Conservation (phyloP, 1,140 invertebrate species). For the Cepaea nemoralis region DNA sequence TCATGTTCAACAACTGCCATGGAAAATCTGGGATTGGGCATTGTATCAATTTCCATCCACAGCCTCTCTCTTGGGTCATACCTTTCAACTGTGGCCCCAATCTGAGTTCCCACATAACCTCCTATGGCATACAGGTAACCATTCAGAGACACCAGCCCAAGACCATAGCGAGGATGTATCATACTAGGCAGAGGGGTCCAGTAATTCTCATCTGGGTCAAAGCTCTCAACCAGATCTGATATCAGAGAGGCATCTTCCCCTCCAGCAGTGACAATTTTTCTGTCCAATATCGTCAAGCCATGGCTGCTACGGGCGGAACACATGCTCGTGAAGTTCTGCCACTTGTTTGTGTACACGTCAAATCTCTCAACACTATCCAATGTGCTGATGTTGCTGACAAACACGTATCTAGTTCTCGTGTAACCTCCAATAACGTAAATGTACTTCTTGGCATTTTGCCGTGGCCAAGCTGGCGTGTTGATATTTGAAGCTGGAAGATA, state of each 20-base stretch:
- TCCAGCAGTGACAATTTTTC: conserved; percentile 56
- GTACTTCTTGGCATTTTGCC: conserved; percentile 74
- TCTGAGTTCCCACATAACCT: conserved; percentile 92
- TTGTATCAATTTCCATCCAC: conserved; percentile 82
- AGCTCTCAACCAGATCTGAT: conserved; percentile 87
- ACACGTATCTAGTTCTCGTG: conserved; percentile 68
- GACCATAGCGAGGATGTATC: conserved; percentile 86
- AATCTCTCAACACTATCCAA: conserved; percentile 55
- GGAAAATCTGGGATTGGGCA: conserved; percentile 85
- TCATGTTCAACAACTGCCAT: conserved; percentile 90
- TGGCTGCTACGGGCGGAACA: conserved; percentile 53
- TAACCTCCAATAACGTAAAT: conserved; percentile 62
- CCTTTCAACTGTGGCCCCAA: conserved; percentile 87
- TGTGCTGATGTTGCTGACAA: conserved; percentile 62
- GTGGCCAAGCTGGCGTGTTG: conserved; percentile 39
- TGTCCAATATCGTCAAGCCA: conserved; percentile 51
- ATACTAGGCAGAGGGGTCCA: conserved; percentile 81
- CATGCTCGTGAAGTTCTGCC: conserved; percentile 49
- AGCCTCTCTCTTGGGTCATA: conserved; percentile 84
- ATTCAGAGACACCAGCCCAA: conserved; percentile 88
- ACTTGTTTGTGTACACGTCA: conserved; percentile 53
- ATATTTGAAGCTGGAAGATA: not conserved
- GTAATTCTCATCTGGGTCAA: conserved; percentile 81
- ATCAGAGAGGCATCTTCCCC: conserved; percentile 85
- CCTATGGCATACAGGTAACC: conserved; percentile 89